phyloP scores from a whole-genome alignment of 2,113 vertebrate species.

The Aleadryas rufinucha region DNA sequence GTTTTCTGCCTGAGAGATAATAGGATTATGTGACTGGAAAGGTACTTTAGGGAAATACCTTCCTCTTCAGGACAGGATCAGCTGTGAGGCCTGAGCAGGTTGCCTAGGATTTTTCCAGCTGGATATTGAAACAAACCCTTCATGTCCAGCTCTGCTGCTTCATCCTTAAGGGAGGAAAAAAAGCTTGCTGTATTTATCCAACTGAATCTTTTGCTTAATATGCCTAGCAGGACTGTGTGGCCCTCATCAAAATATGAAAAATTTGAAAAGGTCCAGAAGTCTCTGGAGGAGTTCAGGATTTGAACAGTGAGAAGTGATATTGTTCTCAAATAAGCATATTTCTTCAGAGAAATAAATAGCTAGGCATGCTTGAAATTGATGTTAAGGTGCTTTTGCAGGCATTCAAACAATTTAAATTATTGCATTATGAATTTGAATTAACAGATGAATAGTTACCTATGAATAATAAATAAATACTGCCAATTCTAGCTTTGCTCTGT shows the following conservation, averaged over 20 bases:
- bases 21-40: not conserved
- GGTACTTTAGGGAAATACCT: not conserved
- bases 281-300: not conserved
- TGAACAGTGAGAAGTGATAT: not conserved
- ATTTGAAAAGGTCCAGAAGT: not conserved
- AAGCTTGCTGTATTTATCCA: not conserved
- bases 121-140: not conserved
- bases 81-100: not conserved
- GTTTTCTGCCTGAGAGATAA: not conserved
- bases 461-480: not conserved
- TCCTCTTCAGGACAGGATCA: not conserved
- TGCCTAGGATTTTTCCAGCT: not conserved
- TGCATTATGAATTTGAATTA: not conserved
- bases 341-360: not conserved
- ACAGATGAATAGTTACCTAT: not conserved
- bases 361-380: not conserved
- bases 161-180: not conserved
- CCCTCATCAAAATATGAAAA: not conserved
- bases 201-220: not conserved
- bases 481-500: not conserved
- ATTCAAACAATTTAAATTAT: not conserved
- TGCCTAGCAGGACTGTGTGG: not conserved
- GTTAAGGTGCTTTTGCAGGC: not conserved
- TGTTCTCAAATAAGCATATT: not conserved
- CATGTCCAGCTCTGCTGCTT: not conserved